Conservation (phyloP, 2,113 vertebrate genomes). For the Thamnaconus septentrionalis region DNA sequence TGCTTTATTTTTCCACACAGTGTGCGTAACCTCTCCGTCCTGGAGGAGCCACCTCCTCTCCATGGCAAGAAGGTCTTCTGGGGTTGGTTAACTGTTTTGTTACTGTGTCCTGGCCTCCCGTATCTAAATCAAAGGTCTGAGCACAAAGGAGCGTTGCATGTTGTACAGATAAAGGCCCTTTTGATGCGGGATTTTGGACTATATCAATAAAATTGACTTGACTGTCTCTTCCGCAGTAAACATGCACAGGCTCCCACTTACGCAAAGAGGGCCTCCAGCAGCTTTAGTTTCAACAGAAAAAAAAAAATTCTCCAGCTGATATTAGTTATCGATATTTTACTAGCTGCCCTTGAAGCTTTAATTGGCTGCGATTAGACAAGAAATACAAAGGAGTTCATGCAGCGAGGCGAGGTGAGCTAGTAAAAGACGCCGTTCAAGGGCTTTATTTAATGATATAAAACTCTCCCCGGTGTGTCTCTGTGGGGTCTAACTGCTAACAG, state of each 20-base stretch:
- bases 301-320: conserved; percentile 60
- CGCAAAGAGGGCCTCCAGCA: conserved; percentile 37
- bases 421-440: conserved; percentile 66
- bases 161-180: not conserved
- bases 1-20: not conserved
- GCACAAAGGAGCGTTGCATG: not conserved
- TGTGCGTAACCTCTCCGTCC: not conserved
- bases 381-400: conserved; percentile 68
- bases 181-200: not conserved
- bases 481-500: conserved; percentile 38
- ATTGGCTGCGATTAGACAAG: conserved; percentile 59
- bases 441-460: conserved; percentile 62
- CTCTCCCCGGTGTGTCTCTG: conserved; percentile 49
- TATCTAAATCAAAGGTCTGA: not conserved
- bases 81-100: not conserved
- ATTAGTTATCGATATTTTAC: conserved; percentile 74
- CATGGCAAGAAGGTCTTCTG: too few relatives aligned
- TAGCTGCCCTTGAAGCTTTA: conserved; percentile 64
- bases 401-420: conserved; percentile 44
- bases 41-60: too few relatives aligned
- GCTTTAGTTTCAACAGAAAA: conserved; percentile 35
- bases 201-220: conserved; percentile 5
- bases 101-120: not conserved
- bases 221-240: conserved; percentile 12
- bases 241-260: conserved; percentile 42